These are phyloP conservation scores for Procapra przewalskii DNA, from an alignment of 2,113 vertebrate genomes.

Conservation along the genomic window DNA sequence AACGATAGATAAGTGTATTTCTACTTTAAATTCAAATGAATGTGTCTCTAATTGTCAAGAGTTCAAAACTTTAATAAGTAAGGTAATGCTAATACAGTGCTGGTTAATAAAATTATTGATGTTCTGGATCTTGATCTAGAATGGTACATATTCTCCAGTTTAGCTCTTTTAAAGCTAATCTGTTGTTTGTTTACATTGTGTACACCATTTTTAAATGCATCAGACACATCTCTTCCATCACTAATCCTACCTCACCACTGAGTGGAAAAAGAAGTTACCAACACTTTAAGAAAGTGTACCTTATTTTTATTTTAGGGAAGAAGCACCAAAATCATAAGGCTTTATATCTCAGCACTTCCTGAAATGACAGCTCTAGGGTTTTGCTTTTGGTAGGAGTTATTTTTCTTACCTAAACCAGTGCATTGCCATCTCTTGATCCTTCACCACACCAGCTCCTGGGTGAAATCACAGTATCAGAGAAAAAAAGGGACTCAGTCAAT, in stretches of 20 bases:
- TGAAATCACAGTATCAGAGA: conserved; percentile 20
- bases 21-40: not conserved
- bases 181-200: not conserved
- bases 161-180: not conserved
- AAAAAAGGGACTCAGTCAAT: not conserved
- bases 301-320: not conserved
- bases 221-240: not conserved
- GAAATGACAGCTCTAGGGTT: not conserved
- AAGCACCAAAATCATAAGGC: not conserved
- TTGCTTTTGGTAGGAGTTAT: not conserved
- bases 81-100: not conserved
- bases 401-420: conserved; percentile 79
- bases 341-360: not conserved
- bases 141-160: not conserved
- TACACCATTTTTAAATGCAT: not conserved
- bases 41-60: not conserved
- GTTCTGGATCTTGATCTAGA: not conserved
- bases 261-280: not conserved
- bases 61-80: not conserved
- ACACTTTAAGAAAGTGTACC: not conserved
- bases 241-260: not conserved
- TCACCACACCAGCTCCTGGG: conserved; percentile 75
- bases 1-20: not conserved
- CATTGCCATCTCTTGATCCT: conserved; percentile 73
- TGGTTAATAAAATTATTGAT: not conserved